phyloP scores from a whole-genome alignment of 2,888 invertebrate species.

The Pinctada fucata region DNA sequence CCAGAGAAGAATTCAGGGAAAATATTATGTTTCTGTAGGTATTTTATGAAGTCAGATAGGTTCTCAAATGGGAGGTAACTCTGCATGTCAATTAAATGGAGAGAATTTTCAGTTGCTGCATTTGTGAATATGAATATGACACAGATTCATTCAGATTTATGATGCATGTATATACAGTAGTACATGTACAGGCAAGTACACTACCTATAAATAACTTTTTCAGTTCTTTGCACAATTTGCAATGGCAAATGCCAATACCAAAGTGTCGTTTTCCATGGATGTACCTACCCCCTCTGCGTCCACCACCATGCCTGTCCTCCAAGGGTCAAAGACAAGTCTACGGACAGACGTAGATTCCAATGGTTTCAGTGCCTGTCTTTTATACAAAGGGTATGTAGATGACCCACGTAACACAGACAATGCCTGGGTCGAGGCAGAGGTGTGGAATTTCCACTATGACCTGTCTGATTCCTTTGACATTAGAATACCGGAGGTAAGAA shows the following conservation, averaged over 20 bases:
- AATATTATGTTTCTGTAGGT: too few relatives aligned
- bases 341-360: conserved; percentile 49
- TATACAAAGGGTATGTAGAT: conserved; percentile 75
- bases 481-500: conserved; percentile 60
- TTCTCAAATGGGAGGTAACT: too few relatives aligned
- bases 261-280: conserved; percentile 20
- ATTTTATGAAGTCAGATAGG: too few relatives aligned
- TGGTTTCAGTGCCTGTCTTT: conserved; percentile 61
- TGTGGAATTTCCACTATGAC: conserved; percentile 73
- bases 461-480: conserved; percentile 64
- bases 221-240: conserved; percentile 66
- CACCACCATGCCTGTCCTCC: conserved; percentile 3
- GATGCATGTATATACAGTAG: background rate
- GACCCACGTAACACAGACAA: conserved; percentile 75
- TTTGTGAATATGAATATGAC: too few relatives aligned
- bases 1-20: too few relatives aligned
- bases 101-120: too few relatives aligned
- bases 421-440: conserved; percentile 71
- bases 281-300: conserved; percentile 23
- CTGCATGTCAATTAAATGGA: too few relatives aligned
- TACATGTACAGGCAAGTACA: too few relatives aligned
- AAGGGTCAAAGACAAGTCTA: conserved; percentile 47
- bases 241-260: conserved; percentile 13
- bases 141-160: background rate
- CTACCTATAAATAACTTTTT: conserved; percentile 15